Evolutionary conservation across 2,888 invertebrate genomes (phyloP), one percentile per base, ranked within the genome.

Genomic region (Steromphala cineraria): DNA sequence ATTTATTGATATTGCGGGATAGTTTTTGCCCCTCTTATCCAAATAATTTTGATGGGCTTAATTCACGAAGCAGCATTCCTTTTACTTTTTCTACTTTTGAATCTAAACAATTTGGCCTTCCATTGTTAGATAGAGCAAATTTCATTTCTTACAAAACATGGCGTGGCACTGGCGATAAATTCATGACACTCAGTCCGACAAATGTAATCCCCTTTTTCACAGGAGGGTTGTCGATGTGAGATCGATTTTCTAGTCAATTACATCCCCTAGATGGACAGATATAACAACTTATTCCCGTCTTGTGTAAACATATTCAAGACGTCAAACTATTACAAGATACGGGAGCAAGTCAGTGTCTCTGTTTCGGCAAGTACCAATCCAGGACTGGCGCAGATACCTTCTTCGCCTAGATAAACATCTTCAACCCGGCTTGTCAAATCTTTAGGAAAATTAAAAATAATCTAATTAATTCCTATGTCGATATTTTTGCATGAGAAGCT

Each of bases 401-500:
- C 40, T 40, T 71, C 71, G 17, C 79, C 53, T 71, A 67, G 67
- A 52, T 71, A 80, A 80, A 80, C 80, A 80, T 40, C 75, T 75
- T 80, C 75, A 75, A 56, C 71, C 56, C 24, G 55, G 55, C 75
- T 75, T 80, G 75, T 80, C 62, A 80, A 80, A 80, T 80, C 80
- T 75, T 75, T 53, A 56, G 46, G 75, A 62, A 55, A 75, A 55
- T 62, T 75, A 62, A 55, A 74, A 81, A 81, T 79, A 75, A 81
- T 78, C 81, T 81, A 74, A 81, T 81, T 81, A 81, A 81, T 79
- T 81, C 81, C 75, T 78, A 74, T 78, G 75, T 78, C 79, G 81
- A 75, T 56, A 75, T 55, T 78, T 78, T 78, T 62, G 53, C 78
- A 71, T 75, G 67, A 28, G 56, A 75, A 74, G 52, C 79, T 53